These are phyloP conservation scores for Chirona hameri DNA, from an alignment of 2,888 invertebrate genomes.

Conservation along the genomic window DNA sequence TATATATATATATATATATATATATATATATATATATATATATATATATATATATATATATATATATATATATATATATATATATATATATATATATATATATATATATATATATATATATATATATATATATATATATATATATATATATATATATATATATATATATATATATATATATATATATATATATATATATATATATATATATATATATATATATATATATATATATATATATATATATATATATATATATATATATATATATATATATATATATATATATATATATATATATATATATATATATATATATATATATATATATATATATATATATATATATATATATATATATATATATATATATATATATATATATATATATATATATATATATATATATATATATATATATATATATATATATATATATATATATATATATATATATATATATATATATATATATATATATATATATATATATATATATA, in stretches of 20 bases:
- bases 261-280: too few relatives aligned
- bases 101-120: neutral
- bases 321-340: too few relatives aligned
- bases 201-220: neutral
- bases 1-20: conserved; percentile 3
- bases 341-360: too few relatives aligned
- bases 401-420: too few relatives aligned
- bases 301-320: too few relatives aligned
- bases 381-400: too few relatives aligned
- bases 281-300: too few relatives aligned
- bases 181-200: conserved; percentile 9
- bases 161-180: neutral
- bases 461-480: too few relatives aligned
- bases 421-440: too few relatives aligned
- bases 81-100: neutral
- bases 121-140: neutral
- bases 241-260: conserved; percentile 1
- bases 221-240: conserved; percentile 8
- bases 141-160: neutral
- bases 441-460: too few relatives aligned
- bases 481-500: too few relatives aligned
- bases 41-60: neutral
- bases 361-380: too few relatives aligned
- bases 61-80: neutral
- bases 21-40: neutral